These are phyloP conservation scores for Muraenolepis orangiensis DNA, from an alignment of 2,797 vertebrate genomes.

Conservation along the genomic window DNA sequence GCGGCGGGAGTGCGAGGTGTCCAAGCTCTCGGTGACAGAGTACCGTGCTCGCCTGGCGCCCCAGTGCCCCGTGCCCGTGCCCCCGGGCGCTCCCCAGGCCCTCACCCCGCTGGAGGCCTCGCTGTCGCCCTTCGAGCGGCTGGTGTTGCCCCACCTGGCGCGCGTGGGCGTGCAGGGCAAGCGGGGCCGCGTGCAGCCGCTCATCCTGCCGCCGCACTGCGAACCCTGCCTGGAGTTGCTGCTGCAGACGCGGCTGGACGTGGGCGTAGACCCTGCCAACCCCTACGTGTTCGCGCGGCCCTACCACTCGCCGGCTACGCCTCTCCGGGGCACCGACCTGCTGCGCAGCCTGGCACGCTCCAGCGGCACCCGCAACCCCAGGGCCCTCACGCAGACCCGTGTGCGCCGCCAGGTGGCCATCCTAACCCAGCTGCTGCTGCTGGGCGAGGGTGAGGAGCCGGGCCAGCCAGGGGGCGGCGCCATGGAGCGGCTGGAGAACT, in stretches of 20 bases:
- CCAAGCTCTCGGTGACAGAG: constrained; percentile 74
- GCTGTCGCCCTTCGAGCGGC: constrained; percentile 77
- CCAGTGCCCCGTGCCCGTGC: constrained; percentile 62
- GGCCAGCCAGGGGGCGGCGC: constrained; percentile 61
- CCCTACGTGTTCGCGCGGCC: constrained; percentile 76
- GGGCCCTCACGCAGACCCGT: constrained; percentile 75
- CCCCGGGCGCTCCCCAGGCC: constrained; percentile 60
- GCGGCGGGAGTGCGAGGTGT: constrained; percentile 78
- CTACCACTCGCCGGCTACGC: constrained; percentile 78
- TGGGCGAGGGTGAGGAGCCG: constrained; percentile 76
- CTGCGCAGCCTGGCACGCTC: constrained; percentile 76
- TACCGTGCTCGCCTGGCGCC: constrained; percentile 70
- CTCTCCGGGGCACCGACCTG: constrained; percentile 76
- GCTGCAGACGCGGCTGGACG: constrained; percentile 72
- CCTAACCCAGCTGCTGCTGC: constrained; percentile 76
- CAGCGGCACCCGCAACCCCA: constrained; percentile 75
- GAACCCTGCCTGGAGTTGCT: constrained; percentile 78
- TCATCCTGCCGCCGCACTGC: constrained; percentile 78
- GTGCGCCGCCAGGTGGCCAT: constrained; percentile 80
- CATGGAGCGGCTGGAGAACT: constrained; percentile 73
- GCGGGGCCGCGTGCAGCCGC: constrained; percentile 76
- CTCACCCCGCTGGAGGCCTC: constrained; percentile 78
- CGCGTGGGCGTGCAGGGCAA: constrained; percentile 78
- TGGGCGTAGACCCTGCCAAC: constrained; percentile 75
- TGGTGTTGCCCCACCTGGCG: constrained; percentile 76